Base-by-base conservation (phyloP, 2,888 invertebrate species). In the Campaea margaritaria region DNA sequence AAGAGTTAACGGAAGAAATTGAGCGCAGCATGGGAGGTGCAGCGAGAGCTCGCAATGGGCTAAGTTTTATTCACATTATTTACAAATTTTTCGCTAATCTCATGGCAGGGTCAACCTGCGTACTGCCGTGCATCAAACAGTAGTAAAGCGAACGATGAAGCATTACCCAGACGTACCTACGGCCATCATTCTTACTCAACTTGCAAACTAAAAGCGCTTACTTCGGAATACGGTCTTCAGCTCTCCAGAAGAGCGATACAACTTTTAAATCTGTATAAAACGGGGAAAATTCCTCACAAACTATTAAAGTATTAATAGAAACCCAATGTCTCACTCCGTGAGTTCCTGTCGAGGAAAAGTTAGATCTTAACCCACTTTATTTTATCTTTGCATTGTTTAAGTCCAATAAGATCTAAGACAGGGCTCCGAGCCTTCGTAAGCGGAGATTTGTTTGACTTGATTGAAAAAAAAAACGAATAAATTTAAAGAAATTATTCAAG, bases 181-280 rank as follows among this genome's bases (percentile, higher is more conserved):
- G 14, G 5, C 48, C 53, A 54, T 49, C 45, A 50, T 14, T 59
- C 45, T 54, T 54, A 28, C 53, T 54, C 45, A 34, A 36, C 27
- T 48, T 34, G n/a, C 53, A 31, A 60, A 55, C 50, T 55, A 51
- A 59, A 59, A 51, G 48, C 43, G 54, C 43, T 47, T 36, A 52
- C 41, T 41, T 56, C 16, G 36, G 7, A 28, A 44, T 36, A 16
- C 15, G 28, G 49, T 54, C 47, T 45, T 48, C 53, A 27, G 36
- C 28, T 21, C 27, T 53, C 41, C 34, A 51, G 60, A 70, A 66
- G 59, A 67, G 56, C 59, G 67, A 68, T 70, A 57, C 60, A 70
- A 74, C 63, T 74, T 68, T 64, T 54, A 61, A 72, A 66, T 57
- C 60, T 42, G 64, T 60, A 64, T 62, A 62, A 62, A 67, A 68